Percentiles rank a stretch among this genome's conserved stretches.
Conservation (phyloP, 2,797 vertebrate species). For the Podargus strigoides region DNA sequence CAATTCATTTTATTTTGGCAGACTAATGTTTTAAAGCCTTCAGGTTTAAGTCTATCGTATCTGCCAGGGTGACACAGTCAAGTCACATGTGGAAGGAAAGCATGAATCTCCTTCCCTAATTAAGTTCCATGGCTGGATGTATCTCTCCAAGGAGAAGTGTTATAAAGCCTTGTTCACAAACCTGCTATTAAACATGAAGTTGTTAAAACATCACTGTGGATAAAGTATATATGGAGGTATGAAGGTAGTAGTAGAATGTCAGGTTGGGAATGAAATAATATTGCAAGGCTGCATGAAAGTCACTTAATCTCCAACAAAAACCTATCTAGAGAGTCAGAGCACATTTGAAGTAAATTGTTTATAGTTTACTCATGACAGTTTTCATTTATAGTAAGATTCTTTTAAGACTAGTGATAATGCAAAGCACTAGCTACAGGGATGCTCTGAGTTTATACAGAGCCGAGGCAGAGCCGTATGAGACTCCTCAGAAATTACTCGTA, state of each 20-base stretch:
- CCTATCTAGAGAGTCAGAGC: background rate
- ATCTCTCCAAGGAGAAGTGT: background rate
- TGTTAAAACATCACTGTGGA: background rate
- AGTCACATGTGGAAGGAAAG: conserved; percentile 3
- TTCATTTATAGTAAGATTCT: background rate
- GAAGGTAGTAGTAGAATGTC: background rate
- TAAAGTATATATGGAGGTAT: background rate
- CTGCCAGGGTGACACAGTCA: background rate
- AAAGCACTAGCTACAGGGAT: background rate
- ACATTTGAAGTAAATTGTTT: background rate
- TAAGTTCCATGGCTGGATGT: background rate
- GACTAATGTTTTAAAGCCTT: background rate
- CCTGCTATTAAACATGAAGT: background rate
- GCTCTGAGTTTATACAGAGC: background rate
- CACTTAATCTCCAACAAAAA: background rate
- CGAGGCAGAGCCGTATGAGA: accelerated
- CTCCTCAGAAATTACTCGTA: accelerated
- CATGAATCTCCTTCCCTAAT: conserved; percentile 1
- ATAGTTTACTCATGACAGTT: background rate
- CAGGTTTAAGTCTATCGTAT: background rate
- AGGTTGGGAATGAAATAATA: background rate
- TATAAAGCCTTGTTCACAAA: background rate
- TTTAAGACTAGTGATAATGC: background rate
- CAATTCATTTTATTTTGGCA: background rate
- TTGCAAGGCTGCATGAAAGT: background rate